Evolutionary conservation across 2,888 invertebrate species (phyloP), one percentile per base, ranked within the genome.

Genomic region (Sericinus montela): DNA sequence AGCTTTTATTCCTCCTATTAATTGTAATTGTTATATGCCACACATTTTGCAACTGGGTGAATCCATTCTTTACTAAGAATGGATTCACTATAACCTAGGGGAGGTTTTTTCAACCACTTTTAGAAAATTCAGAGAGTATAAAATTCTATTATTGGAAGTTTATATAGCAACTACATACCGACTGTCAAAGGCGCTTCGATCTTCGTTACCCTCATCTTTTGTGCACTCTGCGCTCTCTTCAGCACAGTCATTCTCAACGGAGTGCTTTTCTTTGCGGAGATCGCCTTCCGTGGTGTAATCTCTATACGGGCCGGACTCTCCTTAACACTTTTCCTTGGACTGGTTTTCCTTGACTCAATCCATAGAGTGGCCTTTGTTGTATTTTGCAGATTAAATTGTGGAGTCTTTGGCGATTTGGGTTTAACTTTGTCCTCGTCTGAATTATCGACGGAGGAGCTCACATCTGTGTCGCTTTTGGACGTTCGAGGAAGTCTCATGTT

Each of bases 301-400:
- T 3, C 42, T 6, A 3, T 6, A 16, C 52, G 44, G 49, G 3
- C 9, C 19, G n/a, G 48, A 39, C 29, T 53, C 19, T 39, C 60
- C 36, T 60, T 45, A 0, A 68, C 66, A 23, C 62, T 63, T 16
- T 41, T 62, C 41, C 64, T 48, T 0, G 70, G 68, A 15, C 63
- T 64, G 3, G 53, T 48, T 63, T 76, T 77, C 10, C 82, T 63
- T 0, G 80, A 80, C 62, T 81, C 80, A 37, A 83, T 81, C 85
- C 85, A 84, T 23, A 75, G 63, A 19, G 73, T 64, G 1, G 85
- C 84, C 52, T 81, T 75, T 0, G 79, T 80, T 0, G 77, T 68
- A 52, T 51, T 51, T 35, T 60, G 54, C 13, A 47, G 23, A 13
- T 39, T 6, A 53, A 44, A 48, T 28, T 28, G 49, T 32, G 53